A percentile compares a stretch with the other conserved stretches of the same genome.
Evolutionary conservation across 2,113 vertebrate genomes (phyloP).

Genomic region (Helogale parvula): DNA sequence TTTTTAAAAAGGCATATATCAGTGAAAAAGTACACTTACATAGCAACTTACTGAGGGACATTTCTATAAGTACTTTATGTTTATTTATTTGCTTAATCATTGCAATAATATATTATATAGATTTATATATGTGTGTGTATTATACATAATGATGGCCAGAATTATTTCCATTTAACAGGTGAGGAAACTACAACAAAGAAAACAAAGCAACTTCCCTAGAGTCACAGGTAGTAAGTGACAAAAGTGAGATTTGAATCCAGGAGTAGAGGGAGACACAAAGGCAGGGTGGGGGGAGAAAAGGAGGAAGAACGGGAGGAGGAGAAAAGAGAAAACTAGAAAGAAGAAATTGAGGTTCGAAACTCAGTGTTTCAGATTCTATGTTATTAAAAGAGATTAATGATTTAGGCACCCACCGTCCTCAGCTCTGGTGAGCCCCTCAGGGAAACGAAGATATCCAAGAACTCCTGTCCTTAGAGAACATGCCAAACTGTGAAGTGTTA

Average conservation of each 20-base stretch:
- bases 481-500: not conserved
- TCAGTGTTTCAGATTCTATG: not conserved
- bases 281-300: no score
- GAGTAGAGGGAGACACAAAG: not conserved
- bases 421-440: not conserved
- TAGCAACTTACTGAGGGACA: not conserved
- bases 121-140: not conserved
- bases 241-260: not conserved
- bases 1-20: not conserved
- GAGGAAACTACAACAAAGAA: not conserved
- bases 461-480: not conserved
- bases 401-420: not conserved
- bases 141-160: not conserved
- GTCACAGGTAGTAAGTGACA: not conserved
- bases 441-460: not conserved
- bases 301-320: not conserved
- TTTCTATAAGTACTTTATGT: not conserved
- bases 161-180: not conserved
- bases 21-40: not conserved
- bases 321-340: not conserved
- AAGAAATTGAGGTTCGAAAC: not conserved
- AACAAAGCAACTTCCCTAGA: not conserved
- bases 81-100: not conserved
- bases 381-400: not conserved
- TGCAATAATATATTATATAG: not conserved